Evolutionary conservation across 53 echinoderm and acorn worm genomes (phyloP).

Genomic region (Holothuria scabra): DNA sequence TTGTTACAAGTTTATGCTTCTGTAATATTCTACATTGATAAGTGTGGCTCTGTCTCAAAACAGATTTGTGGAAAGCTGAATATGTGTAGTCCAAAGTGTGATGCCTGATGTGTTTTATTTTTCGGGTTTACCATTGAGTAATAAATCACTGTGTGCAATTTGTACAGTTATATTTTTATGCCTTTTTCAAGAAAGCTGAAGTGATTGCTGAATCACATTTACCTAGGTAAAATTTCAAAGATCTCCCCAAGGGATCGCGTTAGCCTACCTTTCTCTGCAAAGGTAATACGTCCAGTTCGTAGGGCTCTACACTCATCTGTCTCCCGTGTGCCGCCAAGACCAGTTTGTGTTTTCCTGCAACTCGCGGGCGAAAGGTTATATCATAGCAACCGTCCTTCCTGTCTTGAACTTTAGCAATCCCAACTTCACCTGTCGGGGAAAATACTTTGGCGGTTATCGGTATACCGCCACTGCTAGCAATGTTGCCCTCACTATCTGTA

Average conservation of each 20-base stretch:
- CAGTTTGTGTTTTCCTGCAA: constrained; percentile 85
- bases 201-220: no score
- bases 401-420: constrained; percentile 83
- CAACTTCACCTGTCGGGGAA: constrained; percentile 92
- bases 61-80: no score
- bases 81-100: no score
- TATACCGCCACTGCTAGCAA: constrained; percentile 65
- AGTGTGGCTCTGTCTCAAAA: no score
- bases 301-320: constrained; percentile 82
- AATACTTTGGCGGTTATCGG: constrained; percentile 89
- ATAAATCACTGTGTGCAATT: no score
- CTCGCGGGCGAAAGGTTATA: constrained; percentile 83
- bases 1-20: no score
- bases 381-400: constrained; percentile 86
- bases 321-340: constrained; percentile 86
- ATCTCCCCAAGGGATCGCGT: neutral
- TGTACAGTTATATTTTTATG: no score
- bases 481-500: constrained; percentile 62
- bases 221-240: no score
- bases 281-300: constrained; percentile 72
- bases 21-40: no score
- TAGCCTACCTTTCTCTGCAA: constrained; percentile 67
- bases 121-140: no score
- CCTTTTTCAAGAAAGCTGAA: no score
- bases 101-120: no score